Percentiles rank a stretch among this genome's conserved stretches.
Evolutionary conservation across 1,140 invertebrate species (phyloP).

Genomic region (Paralvinella palmiformis): DNA sequence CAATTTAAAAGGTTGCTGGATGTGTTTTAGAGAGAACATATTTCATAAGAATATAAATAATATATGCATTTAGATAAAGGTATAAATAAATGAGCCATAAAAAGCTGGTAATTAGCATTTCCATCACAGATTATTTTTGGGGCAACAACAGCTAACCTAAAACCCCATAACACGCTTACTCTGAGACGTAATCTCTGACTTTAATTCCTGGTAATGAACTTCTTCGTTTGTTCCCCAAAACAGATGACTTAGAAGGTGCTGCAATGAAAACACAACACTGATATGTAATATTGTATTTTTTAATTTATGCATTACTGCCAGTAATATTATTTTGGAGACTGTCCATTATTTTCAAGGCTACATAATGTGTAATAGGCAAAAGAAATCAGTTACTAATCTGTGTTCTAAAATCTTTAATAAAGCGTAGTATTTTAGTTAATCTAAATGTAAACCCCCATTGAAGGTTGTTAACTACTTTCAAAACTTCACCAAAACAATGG

Average conservation of each 20-base stretch:
- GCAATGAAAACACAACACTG: conserved; percentile 32
- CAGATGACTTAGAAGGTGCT: conserved; percentile 67
- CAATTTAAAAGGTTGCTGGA: not conserved
- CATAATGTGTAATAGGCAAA: not conserved
- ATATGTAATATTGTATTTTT: conserved; percentile 30
- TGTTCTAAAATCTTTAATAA: not conserved
- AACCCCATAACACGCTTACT: conserved; percentile 21
- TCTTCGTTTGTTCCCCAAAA: conserved; percentile 52
- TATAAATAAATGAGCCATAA: not conserved
- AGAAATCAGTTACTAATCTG: not conserved
- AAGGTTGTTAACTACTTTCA: too few relatives aligned
- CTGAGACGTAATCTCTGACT: conserved; percentile 43
- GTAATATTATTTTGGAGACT: conserved; percentile 66
- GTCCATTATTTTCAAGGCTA: conserved; percentile 55
- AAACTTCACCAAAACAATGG: too few relatives aligned
- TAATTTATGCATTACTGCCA: conserved; percentile 57
- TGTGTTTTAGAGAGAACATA: not conserved
- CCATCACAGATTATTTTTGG: not conserved
- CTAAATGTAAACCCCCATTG: too few relatives aligned
- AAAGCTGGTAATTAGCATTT: not conserved
- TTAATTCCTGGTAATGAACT: conserved; percentile 30
- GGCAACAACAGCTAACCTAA: not conserved
- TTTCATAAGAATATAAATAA: not conserved
- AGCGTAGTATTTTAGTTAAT: not conserved
- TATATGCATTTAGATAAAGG: not conserved